Evolutionary conservation across 1,140 invertebrate species (phyloP), one percentile per base, ranked within the genome.

Genomic region (Nautilus pompilius): DNA sequence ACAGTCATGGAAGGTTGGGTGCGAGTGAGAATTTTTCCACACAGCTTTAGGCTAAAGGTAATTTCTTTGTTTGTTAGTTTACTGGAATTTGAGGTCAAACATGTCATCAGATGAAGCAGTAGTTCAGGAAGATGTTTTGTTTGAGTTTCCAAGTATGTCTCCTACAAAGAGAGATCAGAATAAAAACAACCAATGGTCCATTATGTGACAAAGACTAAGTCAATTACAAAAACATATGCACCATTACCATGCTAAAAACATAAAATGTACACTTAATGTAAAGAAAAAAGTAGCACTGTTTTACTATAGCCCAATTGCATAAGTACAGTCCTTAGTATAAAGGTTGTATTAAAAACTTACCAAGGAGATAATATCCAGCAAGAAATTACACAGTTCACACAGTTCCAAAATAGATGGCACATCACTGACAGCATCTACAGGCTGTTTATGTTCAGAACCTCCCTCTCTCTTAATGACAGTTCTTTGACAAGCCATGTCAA

Each of bases 131-230:
- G 78, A 76, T 92, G 90, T 66, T 92, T 89, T 5, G 89, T 89
- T n/a, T 90, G 89, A 15, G 88, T 92, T 72, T 93, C 90, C 32
- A 88, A 84, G 70, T 90, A 92, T 29, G 90, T 89, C 76, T 94
- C 92, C 77, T 82, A 65, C 20, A 67, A 65, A 67, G 60, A 63
- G 36, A 51, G 36, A 62, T 29, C 28, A n/a, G 36, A 56, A 41
- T 33, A 57, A 29, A 60, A 58, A n/a, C 32, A 8, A 55, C 13
- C 6, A 36, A 34, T 41, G 36, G 15, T 28, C 17, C 28, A 56
- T 13, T 28, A 8, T n/a, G 5, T 58, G 8, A n/a, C n/a, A n/a
- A n/a, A n/a, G n/a, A n/a, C n/a, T n/a, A n/a, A n/a, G n/a, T n/a
- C n/a, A n/a, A n/a, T n/a, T n/a, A n/a, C n/a, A n/a, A n/a, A n/a